phyloP scores from a whole-genome alignment of 1,140 invertebrate genomes.

The Stegodyphus mimosarum region DNA sequence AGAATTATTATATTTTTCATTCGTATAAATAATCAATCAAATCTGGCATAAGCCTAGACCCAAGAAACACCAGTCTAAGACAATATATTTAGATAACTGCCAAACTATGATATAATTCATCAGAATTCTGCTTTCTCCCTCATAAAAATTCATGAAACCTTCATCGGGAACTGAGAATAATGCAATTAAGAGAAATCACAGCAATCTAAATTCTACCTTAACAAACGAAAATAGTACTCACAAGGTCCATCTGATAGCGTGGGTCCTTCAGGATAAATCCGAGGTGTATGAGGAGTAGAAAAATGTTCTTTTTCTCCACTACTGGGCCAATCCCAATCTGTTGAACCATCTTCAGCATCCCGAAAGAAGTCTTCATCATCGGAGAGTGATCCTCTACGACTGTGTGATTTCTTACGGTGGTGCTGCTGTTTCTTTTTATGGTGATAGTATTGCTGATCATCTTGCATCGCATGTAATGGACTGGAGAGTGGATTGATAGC shows the following conservation, averaged over 20 bases:
- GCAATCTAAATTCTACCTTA: too few relatives aligned
- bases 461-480: not conserved
- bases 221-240: constrained; percentile 2
- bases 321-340: not conserved
- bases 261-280: not conserved
- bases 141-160: too few relatives aligned
- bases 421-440: constrained; percentile 19
- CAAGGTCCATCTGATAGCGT: constrained; percentile 22
- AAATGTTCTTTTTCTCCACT: not conserved
- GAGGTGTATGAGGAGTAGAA: not conserved
- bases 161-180: too few relatives aligned
- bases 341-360: constrained; percentile 23
- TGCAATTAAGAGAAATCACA: too few relatives aligned
- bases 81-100: too few relatives aligned
- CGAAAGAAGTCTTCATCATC: constrained; percentile 59
- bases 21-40: too few relatives aligned
- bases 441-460: constrained; percentile 23
- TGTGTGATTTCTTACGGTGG: not conserved
- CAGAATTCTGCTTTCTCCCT: too few relatives aligned
- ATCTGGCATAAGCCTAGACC: too few relatives aligned
- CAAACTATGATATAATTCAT: too few relatives aligned
- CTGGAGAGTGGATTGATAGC: constrained; percentile 48
- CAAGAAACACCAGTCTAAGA: too few relatives aligned
- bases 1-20: too few relatives aligned
- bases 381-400: not conserved